Base-by-base conservation (phyloP, 1,140 invertebrate species). In the Thereuonema tuberculata region DNA sequence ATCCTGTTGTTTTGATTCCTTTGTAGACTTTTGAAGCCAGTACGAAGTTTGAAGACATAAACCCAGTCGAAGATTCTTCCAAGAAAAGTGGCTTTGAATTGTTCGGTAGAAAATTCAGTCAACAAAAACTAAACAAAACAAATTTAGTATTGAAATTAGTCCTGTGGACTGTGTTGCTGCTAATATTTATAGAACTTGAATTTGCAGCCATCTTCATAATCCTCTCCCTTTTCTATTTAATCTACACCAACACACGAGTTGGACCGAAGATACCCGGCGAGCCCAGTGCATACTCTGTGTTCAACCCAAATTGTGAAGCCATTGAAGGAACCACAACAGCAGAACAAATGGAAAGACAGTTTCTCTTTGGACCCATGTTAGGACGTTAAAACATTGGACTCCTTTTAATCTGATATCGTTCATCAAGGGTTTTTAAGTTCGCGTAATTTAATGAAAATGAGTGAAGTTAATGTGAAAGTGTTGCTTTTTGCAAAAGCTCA, bases 271-370 rank as follows among this genome's bases (percentile, higher is more conserved):
- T 78, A 58, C 72, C 64, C 15, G 83, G 83, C 31, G 89, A 93
- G 79, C 71, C 87, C 0, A 97, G 91, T 76, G 93, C 95, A 0
- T 99, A 98, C 72, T 98, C 93, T 58, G 94, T 98, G 0, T 98
- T 98, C 70, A 98, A 99, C 80, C 84, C 86, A 62, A 84, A 94
- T 67, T 98, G 89, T 76, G 81, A 90, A 70, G 81, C 87, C 56
- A 87, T 98, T 62, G 85, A 94, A 65, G 95, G 95, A 17, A 92
- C 93, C 1, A 75, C 98, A 1, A 93, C 89, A 62, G 86, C 92
- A n/a, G 91, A 97, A 71, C 89, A 98, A 68, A 87, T 98, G 71
- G 89, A 98, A 70, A 81, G 79, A 65, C 83, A 96, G 76, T 81
- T 97, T 59, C 71, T 78, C 55, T 87, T 80, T 72, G 84, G 86